Conservation (phyloP, 2,888 invertebrate genomes). For the Magallana nippona region DNA sequence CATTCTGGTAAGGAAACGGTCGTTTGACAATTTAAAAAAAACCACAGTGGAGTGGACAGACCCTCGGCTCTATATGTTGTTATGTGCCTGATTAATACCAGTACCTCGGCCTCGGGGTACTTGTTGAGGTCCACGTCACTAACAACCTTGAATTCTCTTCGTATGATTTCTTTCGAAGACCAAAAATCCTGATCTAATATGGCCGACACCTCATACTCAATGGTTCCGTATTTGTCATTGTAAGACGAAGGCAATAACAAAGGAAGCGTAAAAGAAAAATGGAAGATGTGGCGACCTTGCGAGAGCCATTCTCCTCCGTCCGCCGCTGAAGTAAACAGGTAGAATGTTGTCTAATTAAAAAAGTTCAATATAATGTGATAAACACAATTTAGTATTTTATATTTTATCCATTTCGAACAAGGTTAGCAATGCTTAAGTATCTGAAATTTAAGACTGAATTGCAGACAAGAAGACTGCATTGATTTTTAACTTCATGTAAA, state of each 20-base stretch:
- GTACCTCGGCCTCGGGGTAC: conserved; percentile 73
- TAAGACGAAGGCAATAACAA: conserved; percentile 76
- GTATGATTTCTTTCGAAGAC: conserved; percentile 90
- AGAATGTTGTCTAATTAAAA: too few species aligned
- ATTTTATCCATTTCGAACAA: too few species aligned
- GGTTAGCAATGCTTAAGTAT: too few species aligned
- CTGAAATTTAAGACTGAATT: too few species aligned
- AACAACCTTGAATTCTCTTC: conserved; percentile 90
- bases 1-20: too few species aligned
- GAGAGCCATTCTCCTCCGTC: conserved; percentile 52
- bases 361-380: too few species aligned
- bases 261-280: conserved; percentile 88
- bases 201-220: conserved; percentile 90
- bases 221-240: conserved; percentile 82
- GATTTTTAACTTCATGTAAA: neutral
- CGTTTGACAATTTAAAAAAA: too few species aligned
- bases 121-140: conserved; percentile 90
- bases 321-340: neutral
- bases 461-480: too few species aligned
- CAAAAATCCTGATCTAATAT: conserved; percentile 88
- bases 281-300: conserved; percentile 87
- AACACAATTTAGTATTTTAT: too few species aligned
- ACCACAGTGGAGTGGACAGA: too few species aligned
- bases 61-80: too few species aligned
- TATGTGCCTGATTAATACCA: conserved; percentile 32